Evolutionary conservation across 1,140 invertebrate genomes (phyloP), one percentile per base, ranked within the genome.

Genomic region (Hycleus cichorii): DNA sequence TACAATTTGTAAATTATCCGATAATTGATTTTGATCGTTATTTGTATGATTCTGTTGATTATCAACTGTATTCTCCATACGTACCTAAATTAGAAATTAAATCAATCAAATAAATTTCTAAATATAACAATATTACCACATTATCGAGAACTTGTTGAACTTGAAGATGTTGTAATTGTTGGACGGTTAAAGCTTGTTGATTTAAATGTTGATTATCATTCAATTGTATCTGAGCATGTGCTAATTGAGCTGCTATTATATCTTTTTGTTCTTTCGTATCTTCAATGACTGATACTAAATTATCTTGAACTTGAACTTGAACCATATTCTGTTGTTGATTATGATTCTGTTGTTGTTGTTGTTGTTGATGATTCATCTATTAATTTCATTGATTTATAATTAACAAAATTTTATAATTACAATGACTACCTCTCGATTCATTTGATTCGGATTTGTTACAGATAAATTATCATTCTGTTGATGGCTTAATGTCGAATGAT

Each of bases 281-380:
- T 54, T 74, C 73, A 24, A 74, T 74, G 6, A 74, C 73, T 3
- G 70, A 72, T 1, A 74, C 72, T 59, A 74, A 62, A 59, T 74
- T 74, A 60, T 73, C 72, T 49, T 74, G 72, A 8, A 74, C 73
- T 60, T 73, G 72, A 9, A 74, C 73, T 53, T 74, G 73, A 4
- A 74, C 72, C 62, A 74, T 66, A 57, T 69, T 73, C 49, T 71
- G 70, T 51, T 66, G 60, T 18, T 47, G 53, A 47, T 47, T 52
- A 47, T 57, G 53, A 5, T 32, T 25, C 18, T 48, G 39, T 18
- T 57, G 60, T 49, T 50, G 47, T 55, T 49, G 48, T 9, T 45
- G 66, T 11, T 52, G 55, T 56, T 58, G 60, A 46, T 55, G 64
- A 60, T 10, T 42, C 40, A 42, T 42, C 40, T 42, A 42, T n/a